Base-by-base conservation (phyloP, 2,888 invertebrate genomes). In the Leptogaster cylindrica region DNA sequence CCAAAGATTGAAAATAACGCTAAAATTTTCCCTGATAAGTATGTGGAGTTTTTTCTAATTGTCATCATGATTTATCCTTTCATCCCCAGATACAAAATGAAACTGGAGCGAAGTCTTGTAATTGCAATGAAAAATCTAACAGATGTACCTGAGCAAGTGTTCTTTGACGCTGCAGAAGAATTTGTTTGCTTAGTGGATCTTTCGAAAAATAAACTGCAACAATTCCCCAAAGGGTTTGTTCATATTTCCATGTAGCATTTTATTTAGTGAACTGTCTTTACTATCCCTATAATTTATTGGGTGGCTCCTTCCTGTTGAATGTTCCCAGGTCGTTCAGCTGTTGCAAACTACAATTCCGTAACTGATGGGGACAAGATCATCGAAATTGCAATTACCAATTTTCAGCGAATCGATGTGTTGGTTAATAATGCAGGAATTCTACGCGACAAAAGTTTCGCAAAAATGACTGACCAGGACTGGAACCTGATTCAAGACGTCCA, bases 381-480 rank as follows among this genome's bases (percentile, higher is more conserved):
- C 66, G 88, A 96, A 79, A 96, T 97, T n/a, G 98, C 98, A 1
- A 84, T 99, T 48, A 90, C 96, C 75, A 89, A 90, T 71, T 99
- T 91, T 82, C 98, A 95, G 12, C 84, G 93, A 61, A 82, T 95
- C 61, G 98, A 99, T 82, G 90, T 99, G 76, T 83, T 99, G 65
- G 88, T 99, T 70, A 99, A 99, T 81, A 99, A 99, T 87, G 99
- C 99, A 68, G 99, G 99, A 25, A 98, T 99, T 77, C 85, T 99
- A 58, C 86, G 98, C 70, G 99, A 99, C 82, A 91, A 88, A 78
- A 95, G 96, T 75, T 92, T 99, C 80, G 83, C 86, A 0, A 92
- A 95, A 77, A 93, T 93, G 82, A 87, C 91, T 7, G 92, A 95
- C 41, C 78, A 96, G 92, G 87, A 87, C 75, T 87, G 87, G 87